Evolutionary conservation across 2,888 invertebrate species (phyloP).

Genomic region (Scaptomyza caliginosa): DNA sequence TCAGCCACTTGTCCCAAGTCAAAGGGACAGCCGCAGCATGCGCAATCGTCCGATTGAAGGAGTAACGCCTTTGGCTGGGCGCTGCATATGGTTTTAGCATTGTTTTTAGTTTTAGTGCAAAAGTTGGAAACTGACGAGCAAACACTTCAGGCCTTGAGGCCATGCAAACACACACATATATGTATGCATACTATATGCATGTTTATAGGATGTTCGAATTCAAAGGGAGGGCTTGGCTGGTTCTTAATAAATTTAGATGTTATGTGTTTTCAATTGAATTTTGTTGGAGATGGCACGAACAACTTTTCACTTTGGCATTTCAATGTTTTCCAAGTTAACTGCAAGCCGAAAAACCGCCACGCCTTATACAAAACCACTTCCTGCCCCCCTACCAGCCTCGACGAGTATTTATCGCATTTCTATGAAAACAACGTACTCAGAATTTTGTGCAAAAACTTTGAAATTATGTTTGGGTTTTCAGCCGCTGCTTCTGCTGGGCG

Average conservation of each 20-base stretch:
- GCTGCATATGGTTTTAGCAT: slow-evolving; percentile 57
- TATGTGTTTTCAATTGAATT: slow-evolving; percentile 77
- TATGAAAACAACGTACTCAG: slow-evolving; percentile 77
- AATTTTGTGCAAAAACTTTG: slow-evolving; percentile 69
- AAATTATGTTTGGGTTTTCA: slow-evolving; percentile 67
- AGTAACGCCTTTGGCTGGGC: slow-evolving; percentile 31
- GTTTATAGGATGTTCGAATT: no score
- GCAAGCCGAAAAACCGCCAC: slow-evolving; percentile 47
- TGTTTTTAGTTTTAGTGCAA: slow-evolving; percentile 48
- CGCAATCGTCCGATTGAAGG: slow-evolving; percentile 28
- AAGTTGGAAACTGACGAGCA: slow-evolving; percentile 50
- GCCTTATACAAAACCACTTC: slow-evolving; percentile 45
- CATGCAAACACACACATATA: neutral
- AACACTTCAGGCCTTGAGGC: slow-evolving; percentile 22
- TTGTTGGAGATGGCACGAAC: slow-evolving; percentile 45
- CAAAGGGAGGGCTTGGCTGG: neutral
- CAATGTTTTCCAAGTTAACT: slow-evolving; percentile 78
- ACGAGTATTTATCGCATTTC: slow-evolving; percentile 75
- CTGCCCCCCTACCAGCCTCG: slow-evolving; percentile 10
- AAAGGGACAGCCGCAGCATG: slow-evolving; percentile 23
- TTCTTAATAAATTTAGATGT: slow-evolving; percentile 73
- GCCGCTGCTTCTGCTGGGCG: slow-evolving; percentile 10
- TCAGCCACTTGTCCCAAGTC: slow-evolving; percentile 40
- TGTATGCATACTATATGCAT: neutral
- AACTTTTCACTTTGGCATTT: slow-evolving; percentile 77